Conservation (phyloP, 2,113 vertebrate species). For the Telmatochromis brichardi region DNA sequence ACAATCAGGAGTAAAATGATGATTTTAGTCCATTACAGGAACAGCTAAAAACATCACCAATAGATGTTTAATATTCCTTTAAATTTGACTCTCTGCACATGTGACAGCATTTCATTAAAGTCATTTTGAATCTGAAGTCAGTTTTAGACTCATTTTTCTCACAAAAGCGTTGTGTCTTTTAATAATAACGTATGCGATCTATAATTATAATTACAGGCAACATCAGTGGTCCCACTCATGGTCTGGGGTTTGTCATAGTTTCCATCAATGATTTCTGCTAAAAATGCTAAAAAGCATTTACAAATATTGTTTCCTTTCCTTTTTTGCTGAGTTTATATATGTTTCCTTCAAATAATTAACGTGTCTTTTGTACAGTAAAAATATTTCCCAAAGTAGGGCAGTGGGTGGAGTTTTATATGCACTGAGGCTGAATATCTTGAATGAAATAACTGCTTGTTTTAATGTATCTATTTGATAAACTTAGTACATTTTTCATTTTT, state of each 20-base stretch:
- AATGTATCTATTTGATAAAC: neutral
- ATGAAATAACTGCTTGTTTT: neutral
- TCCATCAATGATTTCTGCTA: neutral
- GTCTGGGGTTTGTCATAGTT: neutral
- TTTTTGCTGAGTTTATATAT: neutral
- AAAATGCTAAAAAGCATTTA: neutral
- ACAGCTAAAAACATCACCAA: neutral
- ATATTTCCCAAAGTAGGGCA: neutral
- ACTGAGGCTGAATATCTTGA: neutral
- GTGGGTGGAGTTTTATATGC: neutral
- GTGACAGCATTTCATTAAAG: neutral
- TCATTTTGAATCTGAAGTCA: neutral
- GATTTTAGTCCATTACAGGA: neutral
- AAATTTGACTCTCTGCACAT: neutral
- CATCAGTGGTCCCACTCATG: neutral
- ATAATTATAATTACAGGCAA: neutral
- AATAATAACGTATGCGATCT: neutral
- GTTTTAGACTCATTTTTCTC: neutral
- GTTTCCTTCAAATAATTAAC: neutral
- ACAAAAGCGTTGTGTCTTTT: neutral
- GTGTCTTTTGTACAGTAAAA: neutral
- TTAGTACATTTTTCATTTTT: neutral
- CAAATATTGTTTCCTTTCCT: neutral
- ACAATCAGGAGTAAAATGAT: neutral
- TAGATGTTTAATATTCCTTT: neutral